Evolutionary conservation across 1,140 invertebrate species (phyloP).

Genomic region (Periplaneta americana): DNA sequence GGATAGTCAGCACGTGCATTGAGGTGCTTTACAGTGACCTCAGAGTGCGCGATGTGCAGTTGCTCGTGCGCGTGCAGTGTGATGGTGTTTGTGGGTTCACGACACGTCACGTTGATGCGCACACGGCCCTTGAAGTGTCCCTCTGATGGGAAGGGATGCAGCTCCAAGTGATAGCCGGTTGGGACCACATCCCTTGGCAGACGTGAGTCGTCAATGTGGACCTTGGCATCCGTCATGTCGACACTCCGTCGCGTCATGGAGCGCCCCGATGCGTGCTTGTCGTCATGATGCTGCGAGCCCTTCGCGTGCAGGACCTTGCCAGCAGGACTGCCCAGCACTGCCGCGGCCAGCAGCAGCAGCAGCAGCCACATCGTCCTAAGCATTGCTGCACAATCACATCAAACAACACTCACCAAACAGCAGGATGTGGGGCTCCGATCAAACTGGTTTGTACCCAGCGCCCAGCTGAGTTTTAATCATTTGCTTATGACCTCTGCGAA

Average conservation of each 20-base stretch:
- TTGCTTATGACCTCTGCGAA: background rate
- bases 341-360: background rate
- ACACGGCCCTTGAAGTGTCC: slow-evolving; percentile 6
- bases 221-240: background rate
- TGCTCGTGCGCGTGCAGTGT: slow-evolving; percentile 8
- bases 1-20: background rate
- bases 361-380: background rate
- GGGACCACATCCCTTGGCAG: slow-evolving; percentile 6
- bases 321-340: background rate
- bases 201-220: background rate
- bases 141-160: background rate
- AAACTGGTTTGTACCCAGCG: background rate
- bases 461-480: background rate
- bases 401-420: background rate
- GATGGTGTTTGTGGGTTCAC: background rate
- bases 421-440: background rate
- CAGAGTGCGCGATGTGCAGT: slow-evolving; percentile 5
- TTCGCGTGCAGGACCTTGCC: background rate
- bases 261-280: background rate
- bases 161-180: background rate
- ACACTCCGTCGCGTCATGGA: background rate
- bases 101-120: slow-evolving; percentile 12
- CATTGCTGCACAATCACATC: background rate
- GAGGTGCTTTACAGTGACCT: background rate
- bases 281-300: background rate